These are phyloP conservation scores for Horisme vitalbata DNA, from an alignment of 2,888 invertebrate species.

Conservation along the genomic window DNA sequence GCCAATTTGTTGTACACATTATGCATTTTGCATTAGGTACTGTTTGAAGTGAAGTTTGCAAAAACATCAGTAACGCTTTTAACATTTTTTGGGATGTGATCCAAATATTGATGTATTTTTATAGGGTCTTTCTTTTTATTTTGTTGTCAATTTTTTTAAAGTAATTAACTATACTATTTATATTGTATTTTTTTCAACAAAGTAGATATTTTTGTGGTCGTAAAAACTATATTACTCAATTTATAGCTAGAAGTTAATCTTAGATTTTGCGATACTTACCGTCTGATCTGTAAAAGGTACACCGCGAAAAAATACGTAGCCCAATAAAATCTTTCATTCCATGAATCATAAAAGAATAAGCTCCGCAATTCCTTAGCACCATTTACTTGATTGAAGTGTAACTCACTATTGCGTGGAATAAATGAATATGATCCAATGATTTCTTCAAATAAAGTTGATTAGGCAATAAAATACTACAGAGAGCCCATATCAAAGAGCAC, in stretches of 20 bases:
- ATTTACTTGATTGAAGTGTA: conserved; percentile 31
- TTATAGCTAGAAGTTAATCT: too few relatives aligned
- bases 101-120: too few relatives aligned
- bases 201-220: too few relatives aligned
- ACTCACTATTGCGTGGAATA: conserved; percentile 31
- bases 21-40: conserved; percentile 16
- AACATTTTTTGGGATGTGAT: too few relatives aligned
- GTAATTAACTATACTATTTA: too few relatives aligned
- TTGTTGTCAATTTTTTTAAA: too few relatives aligned
- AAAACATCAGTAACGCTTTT: too few relatives aligned
- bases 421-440: conserved; percentile 37
- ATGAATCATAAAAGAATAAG: conserved; percentile 25
- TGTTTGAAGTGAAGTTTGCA: background rate
- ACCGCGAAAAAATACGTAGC: conserved; percentile 36
- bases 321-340: conserved; percentile 38
- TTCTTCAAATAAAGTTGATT: conserved; percentile 45
- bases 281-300: conserved; percentile 5
- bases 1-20: conserved; percentile 41
- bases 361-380: conserved; percentile 24
- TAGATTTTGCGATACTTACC: too few relatives aligned
- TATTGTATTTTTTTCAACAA: too few relatives aligned
- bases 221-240: too few relatives aligned
- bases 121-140: too few relatives aligned
- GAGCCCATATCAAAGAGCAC: conserved; percentile 48
- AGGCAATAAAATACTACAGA: conserved; percentile 49